Evolutionary conservation across 2,888 invertebrate species (phyloP).

Genomic region (Geotrupes spiniger): DNA sequence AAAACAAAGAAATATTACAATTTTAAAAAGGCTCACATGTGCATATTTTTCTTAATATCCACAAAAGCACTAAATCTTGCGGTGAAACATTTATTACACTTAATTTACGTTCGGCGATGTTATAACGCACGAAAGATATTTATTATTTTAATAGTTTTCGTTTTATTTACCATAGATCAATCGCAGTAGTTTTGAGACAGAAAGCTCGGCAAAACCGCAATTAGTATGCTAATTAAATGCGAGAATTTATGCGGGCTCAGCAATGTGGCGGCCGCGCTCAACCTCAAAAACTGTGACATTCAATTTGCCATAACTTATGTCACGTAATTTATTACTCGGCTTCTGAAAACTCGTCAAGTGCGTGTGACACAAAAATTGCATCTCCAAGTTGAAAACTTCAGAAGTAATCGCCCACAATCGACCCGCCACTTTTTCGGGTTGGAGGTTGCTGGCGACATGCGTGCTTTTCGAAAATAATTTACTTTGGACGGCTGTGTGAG

Average conservation of each 20-base stretch:
- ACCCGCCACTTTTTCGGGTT: constrained; percentile 12
- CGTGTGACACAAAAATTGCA: constrained; percentile 33
- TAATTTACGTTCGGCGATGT: too few relatives aligned
- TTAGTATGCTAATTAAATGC: constrained; percentile 22
- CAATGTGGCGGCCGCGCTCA: constrained; percentile 22
- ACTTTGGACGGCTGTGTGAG: constrained; percentile 10
- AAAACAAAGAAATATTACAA: too few relatives aligned
- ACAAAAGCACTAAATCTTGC: too few relatives aligned
- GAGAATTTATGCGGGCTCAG: constrained; percentile 17
- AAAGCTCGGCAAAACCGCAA: constrained; percentile 8
- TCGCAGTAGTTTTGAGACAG: too few relatives aligned
- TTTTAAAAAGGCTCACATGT: too few relatives aligned
- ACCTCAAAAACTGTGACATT: constrained; percentile 30
- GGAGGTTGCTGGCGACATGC: too few relatives aligned
- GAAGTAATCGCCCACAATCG: constrained; percentile 22
- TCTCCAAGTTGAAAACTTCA: constrained; percentile 27
- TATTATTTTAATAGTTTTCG: too few relatives aligned
- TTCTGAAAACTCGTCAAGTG: constrained; percentile 30
- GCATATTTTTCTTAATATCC: too few relatives aligned
- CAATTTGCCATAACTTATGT: constrained; percentile 36
- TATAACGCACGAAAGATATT: too few relatives aligned
- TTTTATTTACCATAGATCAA: too few relatives aligned
- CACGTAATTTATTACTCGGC: constrained; percentile 33
- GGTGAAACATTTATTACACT: too few relatives aligned
- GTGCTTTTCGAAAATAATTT: constrained; percentile 5